phyloP scores from a whole-genome alignment of 2,888 invertebrate genomes.

The Diogma glabrata region DNA sequence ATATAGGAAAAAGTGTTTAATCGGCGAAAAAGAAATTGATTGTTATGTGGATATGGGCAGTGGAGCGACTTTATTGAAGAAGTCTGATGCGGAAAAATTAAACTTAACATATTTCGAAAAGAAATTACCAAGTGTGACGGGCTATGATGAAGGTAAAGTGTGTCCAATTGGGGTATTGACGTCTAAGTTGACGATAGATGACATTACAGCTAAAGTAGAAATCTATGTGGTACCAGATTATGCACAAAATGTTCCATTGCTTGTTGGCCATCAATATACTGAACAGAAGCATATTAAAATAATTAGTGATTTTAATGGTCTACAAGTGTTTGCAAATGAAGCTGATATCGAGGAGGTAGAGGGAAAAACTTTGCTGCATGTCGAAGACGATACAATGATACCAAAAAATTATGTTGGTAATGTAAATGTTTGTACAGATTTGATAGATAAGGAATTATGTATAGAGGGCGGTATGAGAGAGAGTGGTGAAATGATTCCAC shows the following conservation, averaged over 20 bases:
- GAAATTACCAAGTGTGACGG: not conserved
- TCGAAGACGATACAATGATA: not conserved
- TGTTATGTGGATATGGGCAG: not conserved
- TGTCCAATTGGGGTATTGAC: not conserved
- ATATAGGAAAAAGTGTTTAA: not conserved
- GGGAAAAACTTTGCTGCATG: not conserved
- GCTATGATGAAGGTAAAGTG: not conserved
- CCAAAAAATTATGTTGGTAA: not conserved
- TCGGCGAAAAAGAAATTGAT: not conserved
- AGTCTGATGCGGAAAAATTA: not conserved
- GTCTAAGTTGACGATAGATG: not conserved
- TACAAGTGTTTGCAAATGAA: not conserved
- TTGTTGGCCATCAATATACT: too few relatives aligned
- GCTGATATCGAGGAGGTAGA: not conserved
- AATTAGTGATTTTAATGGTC: not conserved
- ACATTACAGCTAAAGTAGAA: not conserved
- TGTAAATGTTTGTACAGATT: not conserved
- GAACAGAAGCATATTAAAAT: too few relatives aligned
- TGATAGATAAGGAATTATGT: not conserved
- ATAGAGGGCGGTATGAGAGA: not conserved
- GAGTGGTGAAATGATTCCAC: not conserved
- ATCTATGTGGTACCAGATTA: too few relatives aligned
- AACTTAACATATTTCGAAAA: not conserved
- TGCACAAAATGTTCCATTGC: too few relatives aligned
- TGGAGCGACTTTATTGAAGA: not conserved